Conservation (phyloP, 2,888 invertebrate genomes). For the Nudaria mundana region DNA sequence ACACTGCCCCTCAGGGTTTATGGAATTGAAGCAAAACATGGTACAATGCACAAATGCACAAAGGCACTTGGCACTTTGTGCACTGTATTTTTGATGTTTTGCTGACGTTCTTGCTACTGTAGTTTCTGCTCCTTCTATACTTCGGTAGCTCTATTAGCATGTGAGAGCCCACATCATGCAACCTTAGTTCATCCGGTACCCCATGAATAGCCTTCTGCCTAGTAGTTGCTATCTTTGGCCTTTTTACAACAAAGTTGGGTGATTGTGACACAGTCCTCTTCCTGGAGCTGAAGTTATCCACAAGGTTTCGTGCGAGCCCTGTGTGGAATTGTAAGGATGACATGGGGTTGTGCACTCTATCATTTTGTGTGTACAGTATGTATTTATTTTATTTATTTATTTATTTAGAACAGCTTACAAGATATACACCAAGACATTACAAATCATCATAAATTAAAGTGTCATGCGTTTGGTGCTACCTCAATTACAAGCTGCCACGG, state of each 20-base stretch:
- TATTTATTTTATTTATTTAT: too few relatives aligned
- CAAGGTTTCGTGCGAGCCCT: slow-evolving; percentile 4
- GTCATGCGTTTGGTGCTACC: too few relatives aligned
- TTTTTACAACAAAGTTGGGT: slow-evolving; percentile 11
- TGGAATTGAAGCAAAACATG: slow-evolving; percentile 1
- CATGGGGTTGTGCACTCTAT: slow-evolving; percentile 7
- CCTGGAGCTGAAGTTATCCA: slow-evolving; percentile 11
- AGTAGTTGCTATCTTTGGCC: slow-evolving; percentile 13
- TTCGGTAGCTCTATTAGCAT: slow-evolving; percentile 17
- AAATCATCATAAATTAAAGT: too few relatives aligned
- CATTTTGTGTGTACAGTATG: slow-evolving; percentile 1
- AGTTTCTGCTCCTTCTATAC: slow-evolving; percentile 17
- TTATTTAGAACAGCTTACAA: too few relatives aligned
- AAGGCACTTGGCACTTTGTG: slow-evolving; percentile 9
- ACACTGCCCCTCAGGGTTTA: not conserved
- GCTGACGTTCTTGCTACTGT: slow-evolving; percentile 13
- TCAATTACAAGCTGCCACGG: too few relatives aligned
- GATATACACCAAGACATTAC: too few relatives aligned
- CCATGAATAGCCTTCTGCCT: slow-evolving; percentile 16
- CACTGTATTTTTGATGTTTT: slow-evolving; percentile 16
- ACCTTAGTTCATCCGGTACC: slow-evolving; percentile 13
- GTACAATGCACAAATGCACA: slow-evolving; percentile 12
- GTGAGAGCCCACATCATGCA: slow-evolving; percentile 11
- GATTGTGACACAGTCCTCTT: slow-evolving; percentile 10
- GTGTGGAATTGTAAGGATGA: slow-evolving; percentile 4